Base-by-base conservation (phyloP, 2,113 vertebrate genomes). In the Zosterops japonicus region DNA sequence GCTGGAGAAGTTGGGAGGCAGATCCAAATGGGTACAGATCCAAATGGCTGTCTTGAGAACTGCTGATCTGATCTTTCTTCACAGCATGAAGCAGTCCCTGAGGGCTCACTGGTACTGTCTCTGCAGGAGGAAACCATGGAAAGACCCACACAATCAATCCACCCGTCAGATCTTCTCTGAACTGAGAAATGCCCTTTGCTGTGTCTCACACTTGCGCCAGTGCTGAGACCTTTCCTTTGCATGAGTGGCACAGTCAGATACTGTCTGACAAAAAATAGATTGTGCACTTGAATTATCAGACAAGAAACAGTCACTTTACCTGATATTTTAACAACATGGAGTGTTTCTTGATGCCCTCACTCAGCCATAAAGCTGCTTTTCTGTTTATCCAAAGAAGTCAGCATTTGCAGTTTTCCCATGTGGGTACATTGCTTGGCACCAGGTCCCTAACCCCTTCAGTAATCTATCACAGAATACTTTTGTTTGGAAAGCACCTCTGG, bases 1-100 rank as follows among this genome's bases (percentile, higher is more conserved):
- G 36, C 1, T 88, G 50, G 47, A 8, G 18, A 89, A 15, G 6
- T 24, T 0, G 1, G 31, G 36, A 41, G 22, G 28, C 76, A 67
- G 10, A 36, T 65, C 46, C 59, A 41, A 19, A 9, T 8, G 46
- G 21, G 33, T 36, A 35, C 71, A 81, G 16, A n/a, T 49, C 35
- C 67, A 83, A 44, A 44, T 6, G 47, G 15, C 55, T 87, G 28
- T 39, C 28, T 11, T 78, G 69, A 82, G 56, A 47, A 7, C 28
- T 47, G 52, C 35, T 50, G 49, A 6, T 15, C 11, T 61, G 39
- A 14, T n/a, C 6, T 60, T 53, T 46, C 41, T 72, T 63, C 42
- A 61, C 8, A 42, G 60, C 23, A 53, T 0, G 0, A 36, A 46
- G 21, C 25, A 61, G 47, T 42, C 15, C 20, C 39, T 74, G 41